Base-by-base conservation (phyloP, 1,140 invertebrate genomes). In the Helicoverpa armigera region DNA sequence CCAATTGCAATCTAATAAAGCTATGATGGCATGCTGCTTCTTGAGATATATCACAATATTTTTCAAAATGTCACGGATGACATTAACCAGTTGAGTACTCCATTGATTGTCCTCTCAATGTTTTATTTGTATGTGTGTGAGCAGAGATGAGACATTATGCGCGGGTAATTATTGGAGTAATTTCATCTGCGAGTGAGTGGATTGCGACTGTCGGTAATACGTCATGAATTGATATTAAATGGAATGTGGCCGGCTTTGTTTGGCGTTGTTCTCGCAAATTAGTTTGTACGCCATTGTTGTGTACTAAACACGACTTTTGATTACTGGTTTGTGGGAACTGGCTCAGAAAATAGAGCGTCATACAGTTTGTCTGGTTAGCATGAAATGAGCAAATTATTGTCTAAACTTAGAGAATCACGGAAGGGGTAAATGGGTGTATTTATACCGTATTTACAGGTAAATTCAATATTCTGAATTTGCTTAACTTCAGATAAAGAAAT, bases 161-260 rank as follows among this genome's bases (percentile, higher is more conserved):
- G 69, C 13, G 13, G 50, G 69, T 72, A 72, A 72, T 72, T 72
- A 72, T 72, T 72, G 69, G 50, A 54, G 69, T 72, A 72, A 72
- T 72, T 72, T 72, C 50, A 72, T 72, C 50, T 54, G 69, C 50
- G 18, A 43, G 69, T 51, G 67, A 48, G 35, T 70, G 43, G 51
- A 51, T 70, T 50, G 43, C 67, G 69, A 72, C 48, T 31, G 69
- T 53, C 69, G 50, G 69, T 72, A 72, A 72, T 72, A 53, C 69
- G 13, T 4, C 69, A 31, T 54, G 50, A 29, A 72, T 72, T 72
- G 50, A 72, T 72, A 72, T 72, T 72, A 70, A 70, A 70, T 51
- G 13, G 50, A 69, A 11, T 69, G 43, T 50, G 43, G 56, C 16
- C 16, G 7, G 12, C n/a, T 69, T 50, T 31, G 50, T 72, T 35